A percentile compares a stretch with the other conserved stretches of the same genome.
These are phyloP conservation scores for Drosophila sproati DNA, from an alignment of 1,140 invertebrate species.

Conservation along the genomic window DNA sequence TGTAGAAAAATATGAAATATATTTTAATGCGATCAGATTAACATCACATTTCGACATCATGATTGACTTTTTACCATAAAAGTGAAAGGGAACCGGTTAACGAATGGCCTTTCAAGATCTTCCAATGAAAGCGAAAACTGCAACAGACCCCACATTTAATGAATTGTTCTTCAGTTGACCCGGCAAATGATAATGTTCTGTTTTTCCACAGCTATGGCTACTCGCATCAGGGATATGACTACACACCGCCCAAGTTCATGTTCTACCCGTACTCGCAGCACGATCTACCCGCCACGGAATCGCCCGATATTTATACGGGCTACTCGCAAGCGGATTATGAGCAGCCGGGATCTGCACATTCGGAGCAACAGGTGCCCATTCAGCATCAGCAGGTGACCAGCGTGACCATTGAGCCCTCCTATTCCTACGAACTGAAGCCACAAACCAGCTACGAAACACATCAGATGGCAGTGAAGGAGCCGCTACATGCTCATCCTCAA, in stretches of 20 bases:
- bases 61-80: constrained; percentile 9
- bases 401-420: constrained; percentile 81
- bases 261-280: constrained; percentile 84
- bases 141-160: too few species aligned
- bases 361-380: constrained; percentile 13
- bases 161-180: neutral
- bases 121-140: neutral
- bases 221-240: constrained; percentile 72
- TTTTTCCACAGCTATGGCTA: constrained; percentile 71
- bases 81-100: constrained; percentile 21
- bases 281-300: constrained; percentile 62
- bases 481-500: neutral
- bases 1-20: neutral
- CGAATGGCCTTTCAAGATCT: constrained; percentile 1
- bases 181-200: neutral
- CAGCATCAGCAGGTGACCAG: constrained; percentile 65
- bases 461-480: constrained; percentile 29
- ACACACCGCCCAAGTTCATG: constrained; percentile 79
- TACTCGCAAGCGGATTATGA: constrained; percentile 56
- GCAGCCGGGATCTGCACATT: constrained; percentile 26
- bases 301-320: constrained; percentile 42
- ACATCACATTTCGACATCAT: neutral
- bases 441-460: constrained; percentile 72
- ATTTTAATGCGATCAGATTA: neutral
- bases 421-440: constrained; percentile 81